Conservation (phyloP, 2,113 vertebrate genomes). For the Oplegnathus fasciatus region DNA sequence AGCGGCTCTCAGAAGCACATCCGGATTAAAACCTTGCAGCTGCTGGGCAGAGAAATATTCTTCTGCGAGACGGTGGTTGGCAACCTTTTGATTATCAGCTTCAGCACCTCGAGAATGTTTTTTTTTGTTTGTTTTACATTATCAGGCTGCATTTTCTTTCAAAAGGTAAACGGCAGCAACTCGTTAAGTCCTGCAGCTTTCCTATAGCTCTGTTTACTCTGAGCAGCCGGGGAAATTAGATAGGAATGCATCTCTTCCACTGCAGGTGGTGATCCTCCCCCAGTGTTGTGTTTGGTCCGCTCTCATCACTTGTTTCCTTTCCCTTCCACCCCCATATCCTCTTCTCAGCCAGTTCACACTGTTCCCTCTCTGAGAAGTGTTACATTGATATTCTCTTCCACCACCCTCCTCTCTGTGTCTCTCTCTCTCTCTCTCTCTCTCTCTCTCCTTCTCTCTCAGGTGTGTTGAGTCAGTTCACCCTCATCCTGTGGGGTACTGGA, state of each 20-base stretch:
- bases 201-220: conserved; percentile 39
- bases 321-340: conserved; percentile 48
- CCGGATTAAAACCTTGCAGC: conserved; percentile 29
- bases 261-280: conserved; percentile 47
- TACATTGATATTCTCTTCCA: conserved; percentile 49
- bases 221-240: conserved; percentile 28
- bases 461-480: conserved; percentile 92
- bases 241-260: conserved; percentile 23
- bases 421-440: neutral
- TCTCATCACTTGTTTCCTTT: conserved; percentile 40
- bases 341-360: conserved; percentile 38
- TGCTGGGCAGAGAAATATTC: neutral
- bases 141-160: conserved; percentile 9
- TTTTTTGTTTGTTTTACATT: conserved; percentile 2
- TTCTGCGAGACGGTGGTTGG: conserved; percentile 2
- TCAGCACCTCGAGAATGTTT: conserved; percentile 1
- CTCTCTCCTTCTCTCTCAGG: conserved; percentile 78
- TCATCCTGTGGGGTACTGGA: conserved; percentile 93
- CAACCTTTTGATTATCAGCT: conserved; percentile 30
- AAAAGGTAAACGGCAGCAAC: neutral
- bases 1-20: conserved; percentile 9
- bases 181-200: conserved; percentile 17
- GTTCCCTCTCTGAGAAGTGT: conserved; percentile 35
- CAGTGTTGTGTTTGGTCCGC: conserved; percentile 39
- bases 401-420: neutral